Base-by-base conservation (phyloP, 2,113 vertebrate species). In the Platichthys flesus region DNA sequence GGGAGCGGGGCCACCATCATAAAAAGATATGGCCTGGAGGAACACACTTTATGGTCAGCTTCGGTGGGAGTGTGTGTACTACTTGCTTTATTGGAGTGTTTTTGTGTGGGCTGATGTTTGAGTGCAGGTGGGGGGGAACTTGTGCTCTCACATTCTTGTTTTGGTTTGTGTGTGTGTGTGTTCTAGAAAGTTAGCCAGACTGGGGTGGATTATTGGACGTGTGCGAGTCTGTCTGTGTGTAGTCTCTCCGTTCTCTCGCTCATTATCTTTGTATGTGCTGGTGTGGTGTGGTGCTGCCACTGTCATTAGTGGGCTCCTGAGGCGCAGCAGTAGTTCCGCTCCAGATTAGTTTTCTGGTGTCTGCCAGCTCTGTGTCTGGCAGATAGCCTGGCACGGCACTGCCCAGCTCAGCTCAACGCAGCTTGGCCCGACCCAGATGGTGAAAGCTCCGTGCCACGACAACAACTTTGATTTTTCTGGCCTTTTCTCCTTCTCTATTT, bases 221-320 rank as follows among this genome's bases (percentile, higher is more conserved):
- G 82, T 83, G 80, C 0, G 20, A 61, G 78, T 79, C 80, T 78
- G 74, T 82, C 45, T 82, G 77, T 81, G 82, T 86, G 78, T 74
- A 79, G 82, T 81, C 83, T 65, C 82, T 81, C 76, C 66, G 59
- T 84, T 90, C 85, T 90, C 63, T 28, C 82, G 82, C 86, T 91
- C 87, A 87, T 90, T 90, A 91, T 89, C 88, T 90, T 86, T 89
- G 83, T 86, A 84, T 90, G 84, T 89, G 90, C 76, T 76, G 76
- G 67, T 91, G 90, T 82, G 81, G 79, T 71, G 71, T 61, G 54
- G 80, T 68, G 85, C 84, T 81, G 91, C 85, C 82, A 80, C 89
- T 83, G 88, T 93, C 92, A 94, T 94, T 93, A 93, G 92, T 88
- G 84, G 90, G 84, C 88, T 91, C 90, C 93, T 90, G 88, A 91